Evolutionary conservation across 2,113 vertebrate species (phyloP).

Genomic region (Pomatorhinus ruficollis): DNA sequence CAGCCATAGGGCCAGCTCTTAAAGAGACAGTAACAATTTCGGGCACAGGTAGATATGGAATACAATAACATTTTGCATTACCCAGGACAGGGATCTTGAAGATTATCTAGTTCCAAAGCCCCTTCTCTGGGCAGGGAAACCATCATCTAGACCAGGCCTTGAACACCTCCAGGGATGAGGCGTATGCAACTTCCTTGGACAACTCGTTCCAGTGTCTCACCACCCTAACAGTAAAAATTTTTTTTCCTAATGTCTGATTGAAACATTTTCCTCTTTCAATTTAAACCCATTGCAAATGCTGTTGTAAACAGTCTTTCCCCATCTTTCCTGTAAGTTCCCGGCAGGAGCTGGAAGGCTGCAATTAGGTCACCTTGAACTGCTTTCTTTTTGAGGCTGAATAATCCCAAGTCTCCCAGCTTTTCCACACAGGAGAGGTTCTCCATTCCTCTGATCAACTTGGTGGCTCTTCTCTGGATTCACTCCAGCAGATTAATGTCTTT

Average conservation of each 20-base stretch:
- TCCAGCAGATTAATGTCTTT: not conserved
- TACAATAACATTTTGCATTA: not conserved
- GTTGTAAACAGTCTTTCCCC: not conserved
- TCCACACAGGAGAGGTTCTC: not conserved
- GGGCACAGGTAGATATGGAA: not conserved
- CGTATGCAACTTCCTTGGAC: not conserved
- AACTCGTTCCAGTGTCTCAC: not conserved
- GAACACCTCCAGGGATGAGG: not conserved
- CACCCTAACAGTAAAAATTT: not conserved
- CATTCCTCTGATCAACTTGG: not conserved
- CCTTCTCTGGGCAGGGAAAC: not conserved
- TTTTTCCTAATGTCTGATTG: not conserved
- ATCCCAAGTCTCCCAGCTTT: not conserved
- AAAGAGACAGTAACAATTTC: no score
- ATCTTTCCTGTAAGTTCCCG: not conserved
- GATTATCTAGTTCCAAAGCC: not conserved
- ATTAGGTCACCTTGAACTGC: not conserved
- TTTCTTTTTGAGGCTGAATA: not conserved
- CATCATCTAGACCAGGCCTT: not conserved
- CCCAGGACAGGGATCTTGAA: not conserved
- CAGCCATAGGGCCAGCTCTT: not conserved
- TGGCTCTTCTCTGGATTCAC: rapidly evolving
- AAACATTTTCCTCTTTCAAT: not conserved
- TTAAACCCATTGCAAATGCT: not conserved
- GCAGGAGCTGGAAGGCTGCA: not conserved